Percentiles rank a stretch among this genome's conserved stretches.
phyloP scores from a whole-genome alignment of 2,888 invertebrate species.

The Drosophila acutilabella region DNA sequence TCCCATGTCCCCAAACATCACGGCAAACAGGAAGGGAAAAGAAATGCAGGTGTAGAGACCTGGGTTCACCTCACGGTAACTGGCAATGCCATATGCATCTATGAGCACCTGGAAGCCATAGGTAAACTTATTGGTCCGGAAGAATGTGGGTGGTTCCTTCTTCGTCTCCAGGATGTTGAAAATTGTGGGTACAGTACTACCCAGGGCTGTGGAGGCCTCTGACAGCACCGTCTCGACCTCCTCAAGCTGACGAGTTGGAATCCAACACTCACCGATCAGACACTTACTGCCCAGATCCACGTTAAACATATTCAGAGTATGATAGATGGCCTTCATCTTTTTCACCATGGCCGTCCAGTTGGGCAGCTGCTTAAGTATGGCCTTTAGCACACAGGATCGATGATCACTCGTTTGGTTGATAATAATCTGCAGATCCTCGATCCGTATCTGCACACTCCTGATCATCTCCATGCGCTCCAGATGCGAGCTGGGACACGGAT shows the following conservation, averaged over 20 bases:
- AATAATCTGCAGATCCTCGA: slow-evolving; percentile 92
- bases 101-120: slow-evolving; percentile 96
- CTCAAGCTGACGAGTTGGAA: slow-evolving; percentile 89
- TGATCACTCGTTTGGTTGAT: slow-evolving; percentile 93
- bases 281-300: slow-evolving; percentile 96
- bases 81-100: slow-evolving; percentile 96
- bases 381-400: slow-evolving; percentile 91
- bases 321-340: slow-evolving; percentile 96
- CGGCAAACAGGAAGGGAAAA: slow-evolving; percentile 97
- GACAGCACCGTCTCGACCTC: slow-evolving; percentile 91
- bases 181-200: slow-evolving; percentile 96
- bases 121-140: slow-evolving; percentile 96
- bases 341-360: slow-evolving; percentile 93
- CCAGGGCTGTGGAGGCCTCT: slow-evolving; percentile 92
- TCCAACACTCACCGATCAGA: slow-evolving; percentile 95
- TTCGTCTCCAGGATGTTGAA: slow-evolving; percentile 93
- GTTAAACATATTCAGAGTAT: slow-evolving; percentile 95
- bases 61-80: slow-evolving; percentile 96
- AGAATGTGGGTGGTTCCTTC: slow-evolving; percentile 95
- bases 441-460: slow-evolving; percentile 91
- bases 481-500: slow-evolving; percentile 93
- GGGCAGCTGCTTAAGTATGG: slow-evolving; percentile 92
- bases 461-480: slow-evolving; percentile 92
- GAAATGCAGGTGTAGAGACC: slow-evolving; percentile 94
- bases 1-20: slow-evolving; percentile 98